Evolutionary conservation across 2,888 invertebrate species (phyloP), one percentile per base, ranked within the genome.

Genomic region (Anoplius nigerrimus): DNA sequence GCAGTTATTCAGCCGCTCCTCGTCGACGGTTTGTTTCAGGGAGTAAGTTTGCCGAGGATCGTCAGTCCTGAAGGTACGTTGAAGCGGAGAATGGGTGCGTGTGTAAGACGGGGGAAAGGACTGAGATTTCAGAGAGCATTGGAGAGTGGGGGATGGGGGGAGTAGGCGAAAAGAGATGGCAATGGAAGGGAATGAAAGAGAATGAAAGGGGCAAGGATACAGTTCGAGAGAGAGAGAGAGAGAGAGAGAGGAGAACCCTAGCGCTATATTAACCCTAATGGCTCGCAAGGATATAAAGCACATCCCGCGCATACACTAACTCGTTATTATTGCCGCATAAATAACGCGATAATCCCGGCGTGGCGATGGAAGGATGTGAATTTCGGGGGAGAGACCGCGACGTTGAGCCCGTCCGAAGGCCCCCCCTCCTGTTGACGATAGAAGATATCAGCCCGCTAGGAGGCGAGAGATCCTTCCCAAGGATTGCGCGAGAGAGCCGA

Each of bases 301-400:
- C 87, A 88, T 87, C 88, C 88, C 84, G 87, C 86, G 88, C 86
- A 86, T 87, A 87, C 78, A 85, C 84, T 86, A 87, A 86, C 86
- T 88, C 88, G 87, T 88, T 88, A 88, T 88, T 88, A 88, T 88
- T 87, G 85, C 86, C 85, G 85, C 85, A 88, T 88, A 88, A 88
- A 88, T 88, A 88, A 88, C 87, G 83, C 82, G 88, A 88, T 88
- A 88, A 88, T 88, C 88, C 87, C 75, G 77, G 77, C 76, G 80
- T 83, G 83, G 77, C 72, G 74, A 74, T 72, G 72, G 77, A 77
- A 69, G 73, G 62, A 59, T 66, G 74, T 70, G 65, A 68, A 78
- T 73, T 73, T 72, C n/a, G n/a, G n/a, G 73, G 48, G 66, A 57
- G 71, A 54, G 54, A 52, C 65, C 62, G 66, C 62, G 55, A 55